phyloP scores from a whole-genome alignment of 2,113 vertebrate species.

The Amazona vittata region DNA sequence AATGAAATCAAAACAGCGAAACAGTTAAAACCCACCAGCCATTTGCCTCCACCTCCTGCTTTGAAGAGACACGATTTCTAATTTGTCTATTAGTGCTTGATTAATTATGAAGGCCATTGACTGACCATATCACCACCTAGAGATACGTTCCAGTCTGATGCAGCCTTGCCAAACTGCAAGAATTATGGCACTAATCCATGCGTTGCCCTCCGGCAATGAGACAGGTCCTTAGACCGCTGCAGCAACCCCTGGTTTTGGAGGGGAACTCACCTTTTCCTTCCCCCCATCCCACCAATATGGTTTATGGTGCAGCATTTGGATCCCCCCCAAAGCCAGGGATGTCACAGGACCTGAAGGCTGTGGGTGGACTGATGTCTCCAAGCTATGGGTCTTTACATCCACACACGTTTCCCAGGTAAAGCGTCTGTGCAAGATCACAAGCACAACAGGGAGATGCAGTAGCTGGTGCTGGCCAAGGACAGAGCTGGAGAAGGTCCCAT shows the following conservation, averaged over 20 bases:
- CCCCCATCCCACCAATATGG: not conserved
- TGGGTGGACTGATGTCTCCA: not conserved
- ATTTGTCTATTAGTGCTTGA: slow-evolving; percentile 68
- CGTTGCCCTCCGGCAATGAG: not conserved
- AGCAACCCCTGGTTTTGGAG: not conserved
- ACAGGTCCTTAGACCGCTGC: accelerated
- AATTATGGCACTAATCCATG: not conserved
- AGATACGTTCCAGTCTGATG: slow-evolving; percentile 56
- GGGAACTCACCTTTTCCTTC: not conserved
- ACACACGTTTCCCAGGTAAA: not conserved
- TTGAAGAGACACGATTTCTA: slow-evolving; percentile 60
- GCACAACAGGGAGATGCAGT: not conserved
- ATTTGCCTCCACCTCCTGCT: slow-evolving; percentile 55
- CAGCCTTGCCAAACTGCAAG: slow-evolving; percentile 49
- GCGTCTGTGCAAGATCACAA: accelerated
- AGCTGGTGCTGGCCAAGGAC: not conserved
- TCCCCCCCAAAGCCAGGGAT: not conserved
- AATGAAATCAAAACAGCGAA: not conserved
- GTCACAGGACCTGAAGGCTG: not conserved
- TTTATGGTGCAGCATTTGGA: not conserved
- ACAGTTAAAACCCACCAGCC: slow-evolving; percentile 68
- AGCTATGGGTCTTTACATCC: not conserved
- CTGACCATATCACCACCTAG: slow-evolving; percentile 66
- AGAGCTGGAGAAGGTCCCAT: not conserved
- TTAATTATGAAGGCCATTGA: slow-evolving; percentile 72